A percentile compares a stretch with the other conserved stretches of the same genome.
Conservation (phyloP, 2,888 invertebrate genomes). For the Drosophila anceps region DNA sequence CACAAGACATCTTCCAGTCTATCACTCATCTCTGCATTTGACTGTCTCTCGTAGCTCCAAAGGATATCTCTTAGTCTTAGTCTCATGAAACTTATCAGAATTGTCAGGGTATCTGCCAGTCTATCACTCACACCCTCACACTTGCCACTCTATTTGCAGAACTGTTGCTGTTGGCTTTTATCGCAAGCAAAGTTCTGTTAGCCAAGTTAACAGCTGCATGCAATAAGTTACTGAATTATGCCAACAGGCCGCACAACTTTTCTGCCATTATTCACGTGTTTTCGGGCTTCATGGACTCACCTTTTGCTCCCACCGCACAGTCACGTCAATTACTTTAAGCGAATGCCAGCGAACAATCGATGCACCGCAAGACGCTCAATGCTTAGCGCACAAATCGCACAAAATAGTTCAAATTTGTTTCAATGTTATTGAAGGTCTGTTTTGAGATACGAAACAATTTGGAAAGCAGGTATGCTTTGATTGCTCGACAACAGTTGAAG, state of each 20-base stretch:
- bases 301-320: slow-evolving; percentile 11
- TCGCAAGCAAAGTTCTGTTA: slow-evolving; percentile 36
- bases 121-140: too few species aligned
- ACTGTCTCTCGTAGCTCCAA: not conserved
- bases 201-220: slow-evolving; percentile 57
- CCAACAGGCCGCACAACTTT: slow-evolving; percentile 16
- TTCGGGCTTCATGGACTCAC: slow-evolving; percentile 33
- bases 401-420: not conserved
- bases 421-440: not conserved
- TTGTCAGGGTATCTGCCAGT: not conserved
- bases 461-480: not conserved
- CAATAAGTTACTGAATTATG: slow-evolving; percentile 44
- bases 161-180: slow-evolving; percentile 28
- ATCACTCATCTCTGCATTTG: not conserved
- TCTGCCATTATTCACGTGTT: slow-evolving; percentile 22
- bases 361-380: not conserved
- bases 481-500: not conserved
- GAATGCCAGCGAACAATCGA: not conserved
- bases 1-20: too few species aligned
- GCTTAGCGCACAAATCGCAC: not conserved
- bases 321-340: slow-evolving; percentile 6
- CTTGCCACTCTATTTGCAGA: not conserved
- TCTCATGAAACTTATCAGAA: too few species aligned
- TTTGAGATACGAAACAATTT: not conserved
- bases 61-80: not conserved